phyloP scores from a whole-genome alignment of 2,888 invertebrate genomes.

The Polymixis lichenea region DNA sequence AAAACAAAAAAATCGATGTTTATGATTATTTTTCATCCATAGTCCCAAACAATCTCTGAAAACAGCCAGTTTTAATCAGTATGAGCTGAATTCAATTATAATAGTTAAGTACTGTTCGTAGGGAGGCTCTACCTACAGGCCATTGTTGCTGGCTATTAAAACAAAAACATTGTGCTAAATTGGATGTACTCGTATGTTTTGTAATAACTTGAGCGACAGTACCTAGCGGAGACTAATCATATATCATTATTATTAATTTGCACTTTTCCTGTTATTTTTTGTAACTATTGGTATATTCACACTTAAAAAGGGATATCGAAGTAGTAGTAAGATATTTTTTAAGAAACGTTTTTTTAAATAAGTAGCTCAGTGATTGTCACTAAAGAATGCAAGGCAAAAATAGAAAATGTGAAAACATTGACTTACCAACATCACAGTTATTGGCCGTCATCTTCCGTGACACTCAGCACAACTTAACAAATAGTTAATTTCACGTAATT shows the following conservation, averaged over 20 bases:
- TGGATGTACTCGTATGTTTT: neutral
- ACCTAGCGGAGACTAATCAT: neutral
- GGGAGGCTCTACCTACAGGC: conserved; percentile 2
- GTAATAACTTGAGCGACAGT: conserved; percentile 5
- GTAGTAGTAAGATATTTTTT: neutral
- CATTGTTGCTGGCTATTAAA: conserved; percentile 33
- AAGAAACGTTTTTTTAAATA: neutral
- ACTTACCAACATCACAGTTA: conserved; percentile 74
- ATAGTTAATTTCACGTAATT: conserved; percentile 61
- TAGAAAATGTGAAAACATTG: conserved; percentile 24
- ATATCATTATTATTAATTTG: neutral
- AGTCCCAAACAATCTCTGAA: conserved; percentile 15
- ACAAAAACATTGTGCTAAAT: conserved; percentile 27
- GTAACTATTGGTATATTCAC: neutral
- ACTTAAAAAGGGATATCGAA: neutral
- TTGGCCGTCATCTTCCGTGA: conserved; percentile 71
- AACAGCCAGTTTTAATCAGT: conserved; percentile 43
- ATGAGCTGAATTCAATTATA: conserved; percentile 41
- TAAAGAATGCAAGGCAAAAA: conserved; percentile 7
- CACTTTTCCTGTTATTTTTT: neutral
- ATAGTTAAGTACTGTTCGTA: conserved; percentile 12
- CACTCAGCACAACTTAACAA: conserved; percentile 53
- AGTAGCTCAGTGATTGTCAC: neutral
- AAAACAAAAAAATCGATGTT: neutral
- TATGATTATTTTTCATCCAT: neutral